Evolutionary conservation across 2,113 vertebrate genomes (phyloP), one percentile per base, ranked within the genome.

Genomic region (Muntiacus muntjak): DNA sequence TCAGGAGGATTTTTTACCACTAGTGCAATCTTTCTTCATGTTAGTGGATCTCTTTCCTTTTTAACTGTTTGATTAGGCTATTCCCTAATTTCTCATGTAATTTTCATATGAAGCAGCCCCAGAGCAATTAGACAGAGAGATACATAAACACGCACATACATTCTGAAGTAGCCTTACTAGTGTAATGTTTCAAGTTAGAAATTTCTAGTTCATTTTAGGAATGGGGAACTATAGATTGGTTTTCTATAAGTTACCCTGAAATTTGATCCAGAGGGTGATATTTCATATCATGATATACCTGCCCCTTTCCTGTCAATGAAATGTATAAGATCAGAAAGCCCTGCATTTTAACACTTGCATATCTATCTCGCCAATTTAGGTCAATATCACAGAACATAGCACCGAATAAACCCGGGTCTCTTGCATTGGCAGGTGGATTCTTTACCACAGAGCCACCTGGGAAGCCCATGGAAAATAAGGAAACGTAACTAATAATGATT

Each of bases 401-500:
- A 76, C 12, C 7, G 12, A 76, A 43, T 8, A 43, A 76, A 26
- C 23, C 55, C 23, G 4, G 23, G 40, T 76, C 71, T 76, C 71
- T 26, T 76, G 23, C 40, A 26, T 1, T 76, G 71, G 40, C 71
- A 76, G 23, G 23, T 43, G 71, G 36, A 74, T 74, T 40, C 67
- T 71, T 71, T 40, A 40, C 36, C 67, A 74, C 19, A 40, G 36
- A 76, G 71, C 40, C 40, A 43, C 71, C 40, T 76, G 71, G 71
- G 71, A 25, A 76, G 40, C 23, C 71, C 71, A 76, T 43, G 50
- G 5, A 40, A 94, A 84, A 55, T 76, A 91, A 55, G 33, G 9
- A 58, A 92, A 33, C 0, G 0, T 58, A 97, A 93, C 40, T 94
- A 96, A 94, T 16, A 94, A 90, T 97, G 64, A 92, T 86, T 89